These are phyloP conservation scores for Leucophenga montana DNA, from an alignment of 2,888 invertebrate genomes.

Conservation along the genomic window DNA sequence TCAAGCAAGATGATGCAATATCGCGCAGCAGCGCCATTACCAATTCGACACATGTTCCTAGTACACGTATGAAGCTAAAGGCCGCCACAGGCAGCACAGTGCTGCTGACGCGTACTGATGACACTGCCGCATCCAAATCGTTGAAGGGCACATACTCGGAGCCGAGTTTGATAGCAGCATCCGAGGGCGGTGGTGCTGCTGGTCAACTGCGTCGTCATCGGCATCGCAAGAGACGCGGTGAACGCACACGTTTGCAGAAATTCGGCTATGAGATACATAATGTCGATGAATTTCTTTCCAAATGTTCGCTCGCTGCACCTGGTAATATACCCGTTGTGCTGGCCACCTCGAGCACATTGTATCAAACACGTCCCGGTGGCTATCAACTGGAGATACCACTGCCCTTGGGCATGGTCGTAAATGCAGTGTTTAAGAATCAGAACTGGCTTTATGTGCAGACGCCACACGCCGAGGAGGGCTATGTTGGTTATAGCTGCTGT, in stretches of 20 bases:
- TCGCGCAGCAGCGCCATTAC: slow-evolving; percentile 39
- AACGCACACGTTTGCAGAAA: slow-evolving; percentile 69
- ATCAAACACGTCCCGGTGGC: slow-evolving; percentile 82
- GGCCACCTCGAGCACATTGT: slow-evolving; percentile 82
- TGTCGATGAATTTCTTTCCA: slow-evolving; percentile 84
- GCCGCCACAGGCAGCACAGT: not conserved
- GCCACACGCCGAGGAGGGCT: slow-evolving; percentile 88
- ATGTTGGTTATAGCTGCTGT: slow-evolving; percentile 84
- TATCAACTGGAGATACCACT: slow-evolving; percentile 81
- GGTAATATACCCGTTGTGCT: slow-evolving; percentile 90
- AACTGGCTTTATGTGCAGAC: slow-evolving; percentile 90
- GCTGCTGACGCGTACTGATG: not conserved
- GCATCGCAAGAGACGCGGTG: slow-evolving; percentile 69
- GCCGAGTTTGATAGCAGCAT: slow-evolving; percentile 71
- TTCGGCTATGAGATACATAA: slow-evolving; percentile 88
- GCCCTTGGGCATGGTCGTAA: slow-evolving; percentile 88
- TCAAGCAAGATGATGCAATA: slow-evolving; percentile 28
- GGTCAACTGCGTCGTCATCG: slow-evolving; percentile 68
- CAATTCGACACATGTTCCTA: slow-evolving; percentile 22
- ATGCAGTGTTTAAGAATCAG: slow-evolving; percentile 89
- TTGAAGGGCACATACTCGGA: slow-evolving; percentile 72
- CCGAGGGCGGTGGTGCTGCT: slow-evolving; percentile 58
- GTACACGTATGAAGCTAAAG: not conserved
- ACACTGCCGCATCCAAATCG: slow-evolving; percentile 51
- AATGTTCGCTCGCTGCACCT: slow-evolving; percentile 86